Evolutionary conservation across 2,113 vertebrate genomes (phyloP), one percentile per base, ranked within the genome.

Genomic region (Speoplatyrhinus poulsoni): DNA sequence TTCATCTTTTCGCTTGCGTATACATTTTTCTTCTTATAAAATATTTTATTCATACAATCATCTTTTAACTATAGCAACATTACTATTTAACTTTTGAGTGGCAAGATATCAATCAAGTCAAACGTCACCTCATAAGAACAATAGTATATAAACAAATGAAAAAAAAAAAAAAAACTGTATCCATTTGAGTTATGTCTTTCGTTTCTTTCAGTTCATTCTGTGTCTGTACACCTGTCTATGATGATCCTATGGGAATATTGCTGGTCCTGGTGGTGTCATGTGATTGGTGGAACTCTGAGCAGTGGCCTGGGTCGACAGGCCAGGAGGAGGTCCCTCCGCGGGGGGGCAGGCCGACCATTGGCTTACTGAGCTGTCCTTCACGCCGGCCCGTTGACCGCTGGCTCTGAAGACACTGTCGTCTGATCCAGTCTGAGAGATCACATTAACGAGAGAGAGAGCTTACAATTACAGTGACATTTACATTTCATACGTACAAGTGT

Each of bases 41-140:
- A 98, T 94, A 93, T 95, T 92, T 93, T 97, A 98, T 95, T 96
- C 95, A 96, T 96, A 97, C 96, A 98, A 96, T 95, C 95, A 94
- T 96, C 92, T 94, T 87, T 86, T 85, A 94, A 95, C 95, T 96
- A 94, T 91, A 95, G 95, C 92, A 96, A 95, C 91, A 95, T 95
- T 94, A 94, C 95, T 94, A 93, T 95, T 80, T 95, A 93, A 91
- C 93, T 94, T 73, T 89, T 73, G 93, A 95, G 94, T 82, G 92
- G 94, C 94, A 94, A 91, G 94, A 91, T 94, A 93, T 95, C 95
- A 93, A 82, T 83, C n/a, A 58, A 88, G 92, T 83, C 17, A 58
- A 88, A 92, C 94, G 76, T 95, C 90, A 93, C 87, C 96, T 95
- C 91, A 66, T 94, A 93, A 94, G 94, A 96, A 96, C 95, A 95